These are phyloP conservation scores for Microcebus tavaratra DNA, from an alignment of 2,113 vertebrate genomes.

Conservation along the genomic window DNA sequence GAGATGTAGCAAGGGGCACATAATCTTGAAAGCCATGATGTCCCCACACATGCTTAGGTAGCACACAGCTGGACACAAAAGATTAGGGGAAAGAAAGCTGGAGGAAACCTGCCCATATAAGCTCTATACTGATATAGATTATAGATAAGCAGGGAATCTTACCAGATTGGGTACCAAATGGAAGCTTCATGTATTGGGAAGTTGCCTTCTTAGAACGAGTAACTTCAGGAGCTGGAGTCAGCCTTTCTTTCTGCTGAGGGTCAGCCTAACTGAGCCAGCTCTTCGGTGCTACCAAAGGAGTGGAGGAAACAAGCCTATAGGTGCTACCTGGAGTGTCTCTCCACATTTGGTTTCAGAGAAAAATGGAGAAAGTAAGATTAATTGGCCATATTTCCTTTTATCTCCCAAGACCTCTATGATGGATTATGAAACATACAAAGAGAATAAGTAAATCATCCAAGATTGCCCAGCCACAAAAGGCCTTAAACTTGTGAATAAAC, in stretches of 20 bases:
- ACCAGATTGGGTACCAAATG: background rate
- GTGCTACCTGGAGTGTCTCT: background rate
- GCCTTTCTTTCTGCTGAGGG: background rate
- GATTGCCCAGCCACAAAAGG: background rate
- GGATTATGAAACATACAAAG: background rate
- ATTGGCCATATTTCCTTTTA: background rate
- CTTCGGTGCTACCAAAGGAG: background rate
- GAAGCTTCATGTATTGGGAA: background rate
- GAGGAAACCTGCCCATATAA: background rate
- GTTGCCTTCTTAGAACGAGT: background rate
- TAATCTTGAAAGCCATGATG: background rate
- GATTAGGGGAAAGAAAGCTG: background rate
- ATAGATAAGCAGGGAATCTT: background rate
- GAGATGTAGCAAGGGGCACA: background rate
- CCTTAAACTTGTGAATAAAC: background rate
- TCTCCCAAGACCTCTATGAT: background rate
- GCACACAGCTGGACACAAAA: background rate
- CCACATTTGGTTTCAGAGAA: background rate
- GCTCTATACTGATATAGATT: background rate
- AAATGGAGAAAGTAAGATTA: background rate
- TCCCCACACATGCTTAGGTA: fast-evolving
- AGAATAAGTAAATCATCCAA: background rate
- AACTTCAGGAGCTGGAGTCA: background rate
- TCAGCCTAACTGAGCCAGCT: background rate
- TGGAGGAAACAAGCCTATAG: background rate